These are phyloP conservation scores for Apistogramma diplotaenia DNA, from an alignment of 2,113 vertebrate genomes.

Conservation along the genomic window DNA sequence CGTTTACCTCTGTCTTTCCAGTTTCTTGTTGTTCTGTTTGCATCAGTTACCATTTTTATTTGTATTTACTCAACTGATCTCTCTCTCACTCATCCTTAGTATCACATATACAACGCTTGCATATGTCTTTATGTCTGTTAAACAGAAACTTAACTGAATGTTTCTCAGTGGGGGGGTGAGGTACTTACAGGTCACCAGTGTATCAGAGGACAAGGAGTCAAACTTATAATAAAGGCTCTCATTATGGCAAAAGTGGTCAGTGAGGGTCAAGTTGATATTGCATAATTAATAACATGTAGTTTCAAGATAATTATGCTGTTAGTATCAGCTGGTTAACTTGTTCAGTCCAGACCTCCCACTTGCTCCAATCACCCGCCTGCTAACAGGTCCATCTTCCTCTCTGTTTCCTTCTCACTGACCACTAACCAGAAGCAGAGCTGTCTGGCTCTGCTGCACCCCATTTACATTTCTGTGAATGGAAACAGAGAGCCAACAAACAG, in stretches of 20 bases:
- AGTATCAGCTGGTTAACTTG: not conserved
- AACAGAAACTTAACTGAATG: not conserved
- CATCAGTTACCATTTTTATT: not conserved
- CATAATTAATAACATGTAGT: not conserved
- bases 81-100: not conserved
- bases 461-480: slow-evolving; percentile 65
- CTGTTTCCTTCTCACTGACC: not conserved
- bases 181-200: not conserved
- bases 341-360: not conserved
- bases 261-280: not conserved
- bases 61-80: not conserved
- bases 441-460: slow-evolving; percentile 43
- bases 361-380: not conserved
- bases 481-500: slow-evolving; percentile 24
- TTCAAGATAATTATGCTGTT: not conserved
- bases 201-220: not conserved
- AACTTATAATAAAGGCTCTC: not conserved
- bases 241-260: not conserved
- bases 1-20: not conserved
- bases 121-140: not conserved
- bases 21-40: not conserved
- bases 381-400: not conserved
- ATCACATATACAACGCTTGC: fast-evolving
- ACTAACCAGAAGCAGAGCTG: slow-evolving; percentile 45
- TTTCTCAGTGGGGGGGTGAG: not conserved